Base-by-base conservation (phyloP, 1,140 invertebrate genomes). In the Pristionchus pacificus region DNA sequence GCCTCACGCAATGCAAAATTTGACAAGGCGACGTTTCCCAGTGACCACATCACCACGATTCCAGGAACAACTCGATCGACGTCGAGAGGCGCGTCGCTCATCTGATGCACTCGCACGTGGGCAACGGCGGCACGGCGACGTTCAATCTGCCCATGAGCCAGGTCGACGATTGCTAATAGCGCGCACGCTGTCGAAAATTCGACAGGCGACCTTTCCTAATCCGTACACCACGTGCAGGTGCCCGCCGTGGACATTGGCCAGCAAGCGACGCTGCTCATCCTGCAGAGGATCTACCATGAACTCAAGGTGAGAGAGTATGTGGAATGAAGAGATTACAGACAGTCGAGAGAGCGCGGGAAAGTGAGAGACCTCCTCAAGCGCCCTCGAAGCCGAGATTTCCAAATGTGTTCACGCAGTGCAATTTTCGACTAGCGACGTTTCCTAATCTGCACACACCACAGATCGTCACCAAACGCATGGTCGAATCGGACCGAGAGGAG, bases 391-490 rank as follows among this genome's bases (percentile, higher is more conserved):
- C n/a, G n/a, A n/a, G n/a, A 24, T 6, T 65, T 24, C 13, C 28
- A 65, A 3, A 28, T 49, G 28, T 28, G 19, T 24, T 65, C 28
- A 49, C 14, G n/a, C n/a, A n/a, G n/a, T n/a, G n/a, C n/a, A n/a
- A n/a, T n/a, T n/a, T n/a, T n/a, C n/a, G n/a, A n/a, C n/a, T n/a
- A n/a, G n/a, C n/a, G n/a, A n/a, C n/a, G n/a, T n/a, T n/a, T n/a
- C n/a, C n/a, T n/a, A n/a, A 28, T 24, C 25, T 62, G 28, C 24
- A n/a, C n/a, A 3, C 15, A n/a, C 58, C 79, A 62, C 59, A 80
- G 81, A 68, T 80, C 57, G 81, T 82, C 6, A 83, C 81, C 1
- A 78, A 83, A 72, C 72, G 79, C 58, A 83, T 83, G 81, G 72
- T 79, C 19, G 81, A 83, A 58, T 74, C 74, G 0, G 81, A 83